Evolutionary conservation across 2,888 invertebrate genomes (phyloP), one percentile per base, ranked within the genome.

Genomic region (Chrysomela aeneicollis): DNA sequence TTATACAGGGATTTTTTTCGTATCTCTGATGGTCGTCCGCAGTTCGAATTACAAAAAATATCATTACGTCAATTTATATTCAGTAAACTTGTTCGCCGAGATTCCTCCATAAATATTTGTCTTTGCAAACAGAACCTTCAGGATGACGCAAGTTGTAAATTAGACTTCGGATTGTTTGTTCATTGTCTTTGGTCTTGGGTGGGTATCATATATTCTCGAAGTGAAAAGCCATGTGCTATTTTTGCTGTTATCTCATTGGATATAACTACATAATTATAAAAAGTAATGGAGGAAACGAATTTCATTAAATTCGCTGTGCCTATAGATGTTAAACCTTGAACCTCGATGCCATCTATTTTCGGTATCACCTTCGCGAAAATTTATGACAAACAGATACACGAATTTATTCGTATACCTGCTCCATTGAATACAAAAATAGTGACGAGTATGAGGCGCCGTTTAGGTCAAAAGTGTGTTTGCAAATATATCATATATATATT

Each of bases 11-110:
- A 26, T 26, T 26, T 26, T 26, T 35, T 12, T 35, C 35, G 12
- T 6, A 10, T 35, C 15, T 42, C 15, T 42, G 42, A 15, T 15
- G 42, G 15, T 42, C 42, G 42, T 42, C 42, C n/a, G 42, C 10
- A 42, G 42, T 15, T 42, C 42, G 42, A 42, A 42, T 8, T 42
- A 42, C 42, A 42, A 42, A 42, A 42, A 42, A 42, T 42, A 42
- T 42, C 15, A 15, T 15, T 15, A 42, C 42, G 42, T 42, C 42
- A 42, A 42, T 42, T 42, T 42, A 42, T 42, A 42, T 42, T 42
- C 42, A 15, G 42, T 42, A 15, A 42, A 42, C 42, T 42, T 15
- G 42, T 42, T 42, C 15, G 15, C 15, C 42, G 15, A 42, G 42
- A 42, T 15, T 15, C 42, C 42, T 42, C 12, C 15, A 15, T 42